Conservation (phyloP, 2,888 invertebrate genomes). For the Sclerodermus sp. region DNA sequence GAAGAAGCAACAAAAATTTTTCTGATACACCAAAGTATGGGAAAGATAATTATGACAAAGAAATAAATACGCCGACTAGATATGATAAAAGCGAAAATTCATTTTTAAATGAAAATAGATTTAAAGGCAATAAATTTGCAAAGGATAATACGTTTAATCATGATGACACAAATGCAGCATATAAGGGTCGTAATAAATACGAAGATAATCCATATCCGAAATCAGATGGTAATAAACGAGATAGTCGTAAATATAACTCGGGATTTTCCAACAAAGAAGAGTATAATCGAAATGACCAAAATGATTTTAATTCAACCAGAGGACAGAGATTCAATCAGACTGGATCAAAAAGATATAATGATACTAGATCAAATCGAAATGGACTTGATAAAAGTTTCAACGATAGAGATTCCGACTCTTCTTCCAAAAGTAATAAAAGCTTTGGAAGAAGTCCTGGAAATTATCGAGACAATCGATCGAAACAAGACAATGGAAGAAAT, state of each 20-base stretch:
- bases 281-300: too few species aligned
- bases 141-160: slow-evolving; percentile 19
- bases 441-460: too few species aligned
- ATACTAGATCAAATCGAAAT: slow-evolving; percentile 25
- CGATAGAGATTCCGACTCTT: slow-evolving; percentile 45
- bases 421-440: slow-evolving; percentile 26
- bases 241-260: too few species aligned
- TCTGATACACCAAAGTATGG: too few species aligned
- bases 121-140: slow-evolving; percentile 4
- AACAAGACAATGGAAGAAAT: slow-evolving; percentile 11
- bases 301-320: slow-evolving; percentile 2
- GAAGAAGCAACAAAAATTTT: too few species aligned
- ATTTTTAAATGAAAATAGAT: slow-evolving; percentile 16
- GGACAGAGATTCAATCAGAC: slow-evolving; percentile 14
- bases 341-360: slow-evolving; percentile 10
- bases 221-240: too few species aligned
- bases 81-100: slow-evolving; percentile 17
- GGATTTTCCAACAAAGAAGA: too few species aligned
- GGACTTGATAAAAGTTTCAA: slow-evolving; percentile 36
- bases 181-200: slow-evolving; percentile 13
- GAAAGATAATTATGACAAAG: too few species aligned
- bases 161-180: slow-evolving; percentile 13
- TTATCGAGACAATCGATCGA: slow-evolving; percentile 15
- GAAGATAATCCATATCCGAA: too few species aligned
- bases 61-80: slow-evolving; percentile 1